These are phyloP conservation scores for Philonicus albiceps DNA, from an alignment of 2,888 invertebrate species.

Conservation along the genomic window DNA sequence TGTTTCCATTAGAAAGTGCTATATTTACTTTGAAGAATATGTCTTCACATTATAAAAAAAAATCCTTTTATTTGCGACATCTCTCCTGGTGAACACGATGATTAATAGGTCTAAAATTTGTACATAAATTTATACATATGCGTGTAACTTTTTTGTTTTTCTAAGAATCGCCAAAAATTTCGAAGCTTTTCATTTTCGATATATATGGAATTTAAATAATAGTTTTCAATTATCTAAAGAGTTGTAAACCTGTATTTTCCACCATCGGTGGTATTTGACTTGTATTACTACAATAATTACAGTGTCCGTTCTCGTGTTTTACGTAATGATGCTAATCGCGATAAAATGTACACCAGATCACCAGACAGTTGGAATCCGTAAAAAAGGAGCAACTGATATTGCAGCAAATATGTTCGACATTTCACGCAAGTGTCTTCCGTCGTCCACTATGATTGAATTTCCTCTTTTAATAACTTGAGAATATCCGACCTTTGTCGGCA, in stretches of 20 bases:
- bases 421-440: neutral
- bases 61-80: too few species aligned
- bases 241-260: neutral
- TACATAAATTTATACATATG: too few species aligned
- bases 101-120: too few species aligned
- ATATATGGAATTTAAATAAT: too few species aligned
- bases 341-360: neutral
- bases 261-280: neutral
- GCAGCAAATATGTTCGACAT: neutral
- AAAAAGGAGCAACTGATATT: neutral
- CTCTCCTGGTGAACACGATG: too few species aligned
- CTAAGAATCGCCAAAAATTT: too few species aligned
- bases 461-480: neutral
- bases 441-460: constrained; percentile 1
- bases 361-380: neutral
- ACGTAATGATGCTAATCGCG: neutral
- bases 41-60: too few species aligned
- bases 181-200: too few species aligned
- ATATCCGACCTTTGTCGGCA: constrained; percentile 12
- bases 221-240: too few species aligned
- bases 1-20: too few species aligned
- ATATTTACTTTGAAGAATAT: too few species aligned
- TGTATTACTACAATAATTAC: neutral
- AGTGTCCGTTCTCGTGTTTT: neutral
- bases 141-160: too few species aligned